Conservation (phyloP, 2,888 invertebrate genomes). For the Chymomyza amoena region DNA sequence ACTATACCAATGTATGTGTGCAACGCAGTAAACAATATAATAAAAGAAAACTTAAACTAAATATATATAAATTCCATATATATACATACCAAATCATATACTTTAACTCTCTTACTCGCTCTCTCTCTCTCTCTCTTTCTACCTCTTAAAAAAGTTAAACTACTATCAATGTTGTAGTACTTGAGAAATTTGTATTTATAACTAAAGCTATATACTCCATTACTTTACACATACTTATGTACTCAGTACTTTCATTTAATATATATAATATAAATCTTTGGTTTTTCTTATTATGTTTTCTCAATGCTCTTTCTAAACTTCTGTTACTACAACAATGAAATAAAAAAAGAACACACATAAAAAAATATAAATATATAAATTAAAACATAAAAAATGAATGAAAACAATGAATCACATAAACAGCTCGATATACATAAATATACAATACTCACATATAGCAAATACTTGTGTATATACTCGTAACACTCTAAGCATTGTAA, state of each 20-base stretch:
- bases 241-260: slow-evolving; percentile 17
- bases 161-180: slow-evolving; percentile 62
- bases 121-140: slow-evolving; percentile 27
- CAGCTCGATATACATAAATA: slow-evolving; percentile 12
- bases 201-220: slow-evolving; percentile 32
- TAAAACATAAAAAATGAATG: slow-evolving; percentile 26
- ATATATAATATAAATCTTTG: slow-evolving; percentile 17
- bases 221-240: slow-evolving; percentile 24
- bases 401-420: not conserved
- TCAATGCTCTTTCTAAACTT: slow-evolving; percentile 21
- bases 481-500: slow-evolving; percentile 1
- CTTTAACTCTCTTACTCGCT: slow-evolving; percentile 23
- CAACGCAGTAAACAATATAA: not conserved
- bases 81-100: not conserved
- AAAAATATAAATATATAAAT: slow-evolving; percentile 46
- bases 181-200: slow-evolving; percentile 47
- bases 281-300: slow-evolving; percentile 20
- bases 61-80: not conserved
- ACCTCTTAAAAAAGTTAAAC: slow-evolving; percentile 39
- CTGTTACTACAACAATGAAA: slow-evolving; percentile 7
- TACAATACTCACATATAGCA: slow-evolving; percentile 19
- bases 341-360: slow-evolving; percentile 17
- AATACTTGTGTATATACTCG: not conserved
- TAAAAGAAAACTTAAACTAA: not conserved
- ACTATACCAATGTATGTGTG: not conserved